phyloP scores from a whole-genome alignment of 2,888 invertebrate genomes.

The Cyrtodaria siliqua region DNA sequence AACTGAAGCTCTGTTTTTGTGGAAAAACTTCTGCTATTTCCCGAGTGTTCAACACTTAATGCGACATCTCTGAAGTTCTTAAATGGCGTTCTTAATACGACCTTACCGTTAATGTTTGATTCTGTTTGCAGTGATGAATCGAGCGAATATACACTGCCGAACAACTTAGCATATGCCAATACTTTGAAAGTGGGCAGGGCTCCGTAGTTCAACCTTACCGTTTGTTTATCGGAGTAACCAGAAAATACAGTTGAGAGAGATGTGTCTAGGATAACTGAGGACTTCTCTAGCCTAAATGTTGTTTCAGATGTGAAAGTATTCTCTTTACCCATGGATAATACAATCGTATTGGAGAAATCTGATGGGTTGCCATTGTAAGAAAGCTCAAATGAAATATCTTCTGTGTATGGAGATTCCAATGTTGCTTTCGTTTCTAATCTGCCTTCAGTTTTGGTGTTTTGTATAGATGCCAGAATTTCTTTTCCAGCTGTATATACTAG shows the following conservation, averaged over 20 bases:
- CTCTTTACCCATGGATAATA: constrained; percentile 26
- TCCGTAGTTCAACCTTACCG: constrained; percentile 15
- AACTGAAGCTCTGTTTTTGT: constrained; percentile 39
- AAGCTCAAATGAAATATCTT: constrained; percentile 36
- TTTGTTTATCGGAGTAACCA: constrained; percentile 46
- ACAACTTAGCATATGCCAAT: constrained; percentile 26
- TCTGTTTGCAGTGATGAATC: constrained; percentile 34
- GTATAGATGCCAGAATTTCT: constrained; percentile 35
- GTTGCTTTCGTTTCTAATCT: constrained; percentile 38
- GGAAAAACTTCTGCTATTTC: constrained; percentile 29
- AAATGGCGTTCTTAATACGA: constrained; percentile 41
- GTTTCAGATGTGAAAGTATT: constrained; percentile 25
- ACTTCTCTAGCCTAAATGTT: constrained; percentile 8
- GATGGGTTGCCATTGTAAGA: constrained; percentile 17
- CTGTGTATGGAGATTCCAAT: constrained; percentile 40
- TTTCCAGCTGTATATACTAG: constrained; percentile 21
- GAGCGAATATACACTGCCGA: constrained; percentile 34
- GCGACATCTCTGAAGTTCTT: constrained; percentile 19
- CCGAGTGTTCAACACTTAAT: constrained; percentile 33
- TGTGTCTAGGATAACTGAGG: constrained; percentile 28
- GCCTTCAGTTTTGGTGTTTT: constrained; percentile 16
- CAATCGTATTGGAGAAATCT: constrained; percentile 27
- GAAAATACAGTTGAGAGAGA: constrained; percentile 20
- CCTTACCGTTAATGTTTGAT: constrained; percentile 14
- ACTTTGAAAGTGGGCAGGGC: constrained; percentile 19